Conservation (phyloP, 2,797 vertebrate species). For the Clarias laeviceps region DNA sequence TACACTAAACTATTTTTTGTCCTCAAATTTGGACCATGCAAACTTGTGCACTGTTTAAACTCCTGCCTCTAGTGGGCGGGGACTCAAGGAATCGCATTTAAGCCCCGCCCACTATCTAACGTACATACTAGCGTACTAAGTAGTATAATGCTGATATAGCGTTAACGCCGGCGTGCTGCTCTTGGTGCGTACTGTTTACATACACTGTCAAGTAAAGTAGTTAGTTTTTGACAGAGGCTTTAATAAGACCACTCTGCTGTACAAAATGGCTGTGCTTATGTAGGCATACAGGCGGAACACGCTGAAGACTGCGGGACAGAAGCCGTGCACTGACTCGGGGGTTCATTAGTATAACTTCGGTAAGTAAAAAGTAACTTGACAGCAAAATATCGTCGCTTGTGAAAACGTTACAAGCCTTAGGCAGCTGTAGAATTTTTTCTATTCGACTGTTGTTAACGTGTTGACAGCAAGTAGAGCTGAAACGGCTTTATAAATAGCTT, state of each 20-base stretch:
- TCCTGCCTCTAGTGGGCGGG: background rate
- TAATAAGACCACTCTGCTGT: slow-evolving; percentile 10
- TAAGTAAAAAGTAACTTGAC: background rate
- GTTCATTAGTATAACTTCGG: background rate
- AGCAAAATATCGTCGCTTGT: background rate
- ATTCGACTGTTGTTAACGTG: background rate
- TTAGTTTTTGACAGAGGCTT: background rate
- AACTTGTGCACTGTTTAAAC: background rate
- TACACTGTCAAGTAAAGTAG: background rate
- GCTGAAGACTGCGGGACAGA: background rate
- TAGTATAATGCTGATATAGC: background rate
- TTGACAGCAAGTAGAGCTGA: background rate
- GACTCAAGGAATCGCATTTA: background rate
- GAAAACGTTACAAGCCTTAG: background rate
- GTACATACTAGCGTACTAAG: background rate
- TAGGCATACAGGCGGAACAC: slow-evolving; percentile 21
- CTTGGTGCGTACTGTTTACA: background rate
- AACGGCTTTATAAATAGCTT: background rate
- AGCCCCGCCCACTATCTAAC: background rate
- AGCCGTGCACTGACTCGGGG: background rate
- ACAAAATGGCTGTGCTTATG: slow-evolving; percentile 54
- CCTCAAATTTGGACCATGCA: background rate
- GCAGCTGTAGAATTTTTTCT: background rate
- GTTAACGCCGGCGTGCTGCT: background rate
- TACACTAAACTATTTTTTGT: background rate